Evolutionary conservation across 2,797 vertebrate species (phyloP), one percentile per base, ranked within the genome.

Genomic region (Chiroxiphia lanceolata): DNA sequence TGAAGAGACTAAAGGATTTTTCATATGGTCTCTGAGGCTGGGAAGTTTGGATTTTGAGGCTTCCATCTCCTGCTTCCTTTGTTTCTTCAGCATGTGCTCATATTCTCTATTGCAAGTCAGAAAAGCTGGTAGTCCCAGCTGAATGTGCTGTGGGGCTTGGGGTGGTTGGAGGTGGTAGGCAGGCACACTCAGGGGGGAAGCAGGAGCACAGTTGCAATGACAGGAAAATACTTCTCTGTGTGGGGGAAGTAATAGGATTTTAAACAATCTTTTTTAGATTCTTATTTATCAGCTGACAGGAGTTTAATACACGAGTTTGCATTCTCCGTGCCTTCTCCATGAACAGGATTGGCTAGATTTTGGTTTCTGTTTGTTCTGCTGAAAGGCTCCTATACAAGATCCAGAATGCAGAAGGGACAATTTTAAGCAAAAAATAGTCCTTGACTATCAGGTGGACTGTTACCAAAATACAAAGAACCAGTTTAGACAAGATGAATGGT

Each of bases 401-500:
- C 11, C 27, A 61, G 70, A 71, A 72, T 21, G 22, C 57, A 68
- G 50, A 57, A 81, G 21, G 13, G 17, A 2, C 20, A 34, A 13
- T 27, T 72, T 65, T 59, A 88, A 81, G 53, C 53, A 14, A 72
- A 69, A 63, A 67, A 75, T 56, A 15, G 5, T 25, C 23, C 14
- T 36, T 67, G 38, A 17, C 54, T 65, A 3, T 26, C 1, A n/a
- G 0, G 17, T 53, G 14, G 13, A 22, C 12, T 88, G 74, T 27
- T 17, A 36, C 50, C 27, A 79, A 83, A 75, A 88, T 64, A 29
- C 2, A 3, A 53, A 82, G n/a, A 88, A 65, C 14, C 15, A 18
- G 23, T 56, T 90, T 44, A 67, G 16, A 59, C 0, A 5, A 36
- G 34, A 38, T 38, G 44, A 68, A 36, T 0, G 0, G 29, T 2